Percentiles rank a stretch among this genome's conserved stretches.
Evolutionary conservation across 2,797 vertebrate species (phyloP).

Genomic region (Gadopsis bispinosus): DNA sequence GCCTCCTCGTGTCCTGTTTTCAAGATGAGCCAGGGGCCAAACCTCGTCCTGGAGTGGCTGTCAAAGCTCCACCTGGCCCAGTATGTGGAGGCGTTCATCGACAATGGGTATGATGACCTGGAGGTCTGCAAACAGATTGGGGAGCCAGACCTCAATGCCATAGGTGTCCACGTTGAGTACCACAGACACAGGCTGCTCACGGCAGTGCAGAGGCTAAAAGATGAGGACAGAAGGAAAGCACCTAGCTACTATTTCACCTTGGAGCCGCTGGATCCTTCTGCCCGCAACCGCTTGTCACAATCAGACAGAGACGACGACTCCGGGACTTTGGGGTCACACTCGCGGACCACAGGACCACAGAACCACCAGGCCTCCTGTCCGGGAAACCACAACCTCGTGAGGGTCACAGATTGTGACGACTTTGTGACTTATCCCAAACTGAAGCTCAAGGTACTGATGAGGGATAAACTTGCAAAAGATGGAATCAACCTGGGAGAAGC

Average conservation of each 20-base stretch:
- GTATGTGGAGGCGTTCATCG: conserved; percentile 92
- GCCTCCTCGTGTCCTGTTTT: background rate
- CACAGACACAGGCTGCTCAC: conserved; percentile 90
- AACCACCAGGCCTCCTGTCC: conserved; percentile 71
- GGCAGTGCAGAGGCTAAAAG: conserved; percentile 88
- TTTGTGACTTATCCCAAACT: conserved; percentile 90
- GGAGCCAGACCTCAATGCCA: conserved; percentile 93
- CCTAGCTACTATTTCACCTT: conserved; percentile 91
- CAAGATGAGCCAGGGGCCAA: conserved; percentile 85
- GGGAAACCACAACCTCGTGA: conserved; percentile 71
- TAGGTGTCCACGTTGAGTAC: conserved; percentile 88
- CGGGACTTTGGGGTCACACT: conserved; percentile 49
- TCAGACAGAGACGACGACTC: conserved; percentile 62
- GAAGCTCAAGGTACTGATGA: conserved; percentile 95
- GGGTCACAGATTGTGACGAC: conserved; percentile 78
- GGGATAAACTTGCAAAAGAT: conserved; percentile 94
- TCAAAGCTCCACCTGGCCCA: conserved; percentile 89
- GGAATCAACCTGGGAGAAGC: conserved; percentile 92
- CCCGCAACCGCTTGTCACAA: conserved; percentile 58
- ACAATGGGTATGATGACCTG: conserved; percentile 95
- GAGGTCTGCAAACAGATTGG: conserved; percentile 96
- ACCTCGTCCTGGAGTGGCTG: conserved; percentile 94
- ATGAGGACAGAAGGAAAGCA: conserved; percentile 84
- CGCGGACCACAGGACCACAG: conserved; percentile 46
- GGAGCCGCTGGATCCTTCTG: conserved; percentile 82